A percentile compares a stretch with the other conserved stretches of the same genome.
Conservation (phyloP, 2,113 vertebrate species). For the rat (Rattus norvegicus) region GRCr8 NC_086026.1:22789501-22790000, state of each 20-base stretch:
- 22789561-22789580: not conserved
- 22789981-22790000: not conserved
- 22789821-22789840: not conserved
- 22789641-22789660: not conserved
- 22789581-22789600: not conserved
- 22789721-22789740: not conserved
- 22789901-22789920: not conserved
- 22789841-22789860: not conserved
- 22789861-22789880: not conserved
- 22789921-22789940: not conserved
- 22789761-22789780: not conserved
- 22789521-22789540: not conserved
- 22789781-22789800: not conserved
- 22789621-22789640: not conserved
- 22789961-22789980: not conserved
- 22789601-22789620: not conserved
- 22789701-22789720: not conserved
- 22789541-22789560: not conserved
- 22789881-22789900: not conserved
- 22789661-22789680: not conserved
- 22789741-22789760: not conserved
- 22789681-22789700: not conserved
- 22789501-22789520: not conserved
- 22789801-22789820: not conserved
- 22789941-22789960: not conserved